These are phyloP conservation scores for Ceyx cyanopectus DNA, from an alignment of 2,113 vertebrate genomes.

Conservation along the genomic window DNA sequence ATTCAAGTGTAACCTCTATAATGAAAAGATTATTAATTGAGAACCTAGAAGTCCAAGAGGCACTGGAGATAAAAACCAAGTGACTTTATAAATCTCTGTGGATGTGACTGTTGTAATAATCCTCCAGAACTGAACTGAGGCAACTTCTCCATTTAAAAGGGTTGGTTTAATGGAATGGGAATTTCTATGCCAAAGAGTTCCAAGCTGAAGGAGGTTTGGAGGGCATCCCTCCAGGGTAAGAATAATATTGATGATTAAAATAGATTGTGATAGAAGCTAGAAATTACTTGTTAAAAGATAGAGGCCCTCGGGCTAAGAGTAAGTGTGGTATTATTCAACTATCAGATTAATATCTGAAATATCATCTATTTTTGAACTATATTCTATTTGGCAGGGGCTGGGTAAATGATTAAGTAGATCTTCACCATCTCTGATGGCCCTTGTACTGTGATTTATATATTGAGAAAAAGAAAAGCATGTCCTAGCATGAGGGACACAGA, in stretches of 20 bases:
- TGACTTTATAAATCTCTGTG: conserved; percentile 55
- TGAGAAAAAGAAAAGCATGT: background rate
- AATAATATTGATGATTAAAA: conserved; percentile 59
- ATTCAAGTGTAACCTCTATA: conserved; percentile 10
- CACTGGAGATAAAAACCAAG: conserved; percentile 3
- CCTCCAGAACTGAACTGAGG: background rate
- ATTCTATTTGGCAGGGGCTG: background rate
- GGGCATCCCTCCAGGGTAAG: conserved; percentile 19
- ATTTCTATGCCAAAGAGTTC: background rate
- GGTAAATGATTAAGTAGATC: conserved; percentile 35
- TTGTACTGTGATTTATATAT: conserved; percentile 25
- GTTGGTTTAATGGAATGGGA: conserved; percentile 35
- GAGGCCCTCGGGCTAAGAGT: conserved; percentile 8
- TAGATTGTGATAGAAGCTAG: conserved; percentile 7
- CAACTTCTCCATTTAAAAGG: conserved; percentile 37
- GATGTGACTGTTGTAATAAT: conserved; percentile 49
- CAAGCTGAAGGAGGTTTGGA: conserved; percentile 47
- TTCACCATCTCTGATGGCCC: conserved; percentile 18
- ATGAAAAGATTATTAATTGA: conserved; percentile 52
- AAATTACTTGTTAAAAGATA: conserved; percentile 37
- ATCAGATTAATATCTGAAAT: conserved; percentile 36
- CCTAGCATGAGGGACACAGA: background rate
- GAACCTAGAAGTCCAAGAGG: conserved; percentile 5
- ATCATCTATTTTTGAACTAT: background rate
- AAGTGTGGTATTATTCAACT: conserved; percentile 5